Evolutionary conservation across 2,797 vertebrate species (phyloP).

Genomic region (Poecilia velifera): DNA sequence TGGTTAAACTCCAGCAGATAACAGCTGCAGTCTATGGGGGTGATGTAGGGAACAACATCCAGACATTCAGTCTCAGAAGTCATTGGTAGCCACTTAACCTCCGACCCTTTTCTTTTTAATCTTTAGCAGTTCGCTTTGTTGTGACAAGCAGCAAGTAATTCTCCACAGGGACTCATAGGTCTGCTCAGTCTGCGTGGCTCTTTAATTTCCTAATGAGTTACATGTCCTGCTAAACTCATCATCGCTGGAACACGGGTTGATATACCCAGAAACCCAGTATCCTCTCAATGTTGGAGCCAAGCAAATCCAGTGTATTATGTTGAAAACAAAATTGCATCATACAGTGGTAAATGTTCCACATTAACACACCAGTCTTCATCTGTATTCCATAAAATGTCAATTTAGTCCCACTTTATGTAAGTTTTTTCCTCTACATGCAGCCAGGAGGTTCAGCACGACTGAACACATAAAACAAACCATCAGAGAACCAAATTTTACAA

Average conservation of each 20-base stretch:
- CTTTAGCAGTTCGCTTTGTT: background rate
- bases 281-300: background rate
- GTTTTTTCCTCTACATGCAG: background rate
- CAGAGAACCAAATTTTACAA: background rate
- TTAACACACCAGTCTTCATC: background rate
- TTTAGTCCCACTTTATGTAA: background rate
- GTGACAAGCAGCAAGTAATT: background rate
- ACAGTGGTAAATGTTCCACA: background rate
- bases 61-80: background rate
- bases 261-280: background rate
- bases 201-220: background rate
- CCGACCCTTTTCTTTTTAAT: background rate
- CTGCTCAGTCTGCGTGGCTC: background rate
- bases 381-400: background rate
- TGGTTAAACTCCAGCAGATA: background rate
- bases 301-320: background rate
- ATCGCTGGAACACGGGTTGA: background rate
- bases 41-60: background rate
- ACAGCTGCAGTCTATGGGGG: background rate
- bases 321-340: background rate
- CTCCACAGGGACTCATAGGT: background rate
- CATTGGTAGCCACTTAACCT: conserved; percentile 2
- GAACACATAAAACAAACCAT: background rate
- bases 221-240: background rate
- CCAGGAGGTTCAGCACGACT: background rate